These are phyloP conservation scores for Pandemis cinnamomeana DNA, from an alignment of 2,888 invertebrate species.

Conservation along the genomic window DNA sequence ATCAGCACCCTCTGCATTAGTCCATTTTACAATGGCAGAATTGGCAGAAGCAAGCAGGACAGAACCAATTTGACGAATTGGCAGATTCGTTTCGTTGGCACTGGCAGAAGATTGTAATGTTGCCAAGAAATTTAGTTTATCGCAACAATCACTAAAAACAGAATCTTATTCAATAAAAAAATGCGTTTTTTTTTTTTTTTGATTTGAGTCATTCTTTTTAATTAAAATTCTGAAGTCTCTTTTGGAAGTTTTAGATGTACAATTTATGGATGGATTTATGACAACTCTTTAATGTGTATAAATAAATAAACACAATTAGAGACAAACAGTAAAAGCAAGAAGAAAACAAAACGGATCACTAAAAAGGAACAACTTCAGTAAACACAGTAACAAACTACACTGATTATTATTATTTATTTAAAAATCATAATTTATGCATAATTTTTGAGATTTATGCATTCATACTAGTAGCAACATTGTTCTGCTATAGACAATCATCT, in stretches of 20 bases:
- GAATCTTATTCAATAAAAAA: not conserved
- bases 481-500: constrained; percentile 4
- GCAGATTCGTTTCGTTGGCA: constrained; percentile 62
- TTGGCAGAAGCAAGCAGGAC: constrained; percentile 44
- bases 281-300: no score
- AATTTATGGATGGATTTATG: no score
- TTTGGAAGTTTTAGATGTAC: no score
- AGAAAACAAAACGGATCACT: no score
- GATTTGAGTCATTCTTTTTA: no score
- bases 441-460: not conserved
- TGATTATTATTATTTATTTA: not conserved
- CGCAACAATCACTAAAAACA: not conserved
- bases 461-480: not conserved
- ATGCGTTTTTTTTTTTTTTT: not conserved
- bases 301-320: no score
- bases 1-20: constrained; percentile 67
- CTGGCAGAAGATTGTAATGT: constrained; percentile 52
- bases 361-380: no score
- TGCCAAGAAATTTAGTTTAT: constrained; percentile 46
- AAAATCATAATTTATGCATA: no score
- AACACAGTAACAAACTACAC: no score
- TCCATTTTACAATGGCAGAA: constrained; percentile 73
- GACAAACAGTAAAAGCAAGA: no score
- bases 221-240: no score
- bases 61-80: constrained; percentile 55